Conservation (phyloP, 2,888 invertebrate species). For the Empis livida region DNA sequence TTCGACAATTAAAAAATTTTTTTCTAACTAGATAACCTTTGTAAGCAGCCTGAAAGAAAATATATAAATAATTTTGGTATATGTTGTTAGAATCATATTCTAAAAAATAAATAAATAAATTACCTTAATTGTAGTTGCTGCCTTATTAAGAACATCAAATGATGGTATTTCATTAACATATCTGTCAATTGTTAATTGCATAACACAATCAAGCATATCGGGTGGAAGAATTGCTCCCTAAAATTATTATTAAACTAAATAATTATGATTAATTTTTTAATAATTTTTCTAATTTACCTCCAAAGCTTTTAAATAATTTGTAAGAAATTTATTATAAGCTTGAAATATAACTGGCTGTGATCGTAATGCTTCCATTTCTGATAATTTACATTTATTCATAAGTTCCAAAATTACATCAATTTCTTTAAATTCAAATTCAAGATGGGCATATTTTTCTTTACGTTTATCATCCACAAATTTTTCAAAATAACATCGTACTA, state of each 20-base stretch:
- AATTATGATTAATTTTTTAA: too few species aligned
- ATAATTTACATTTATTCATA: constrained; percentile 24
- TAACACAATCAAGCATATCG: background rate
- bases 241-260: too few species aligned
- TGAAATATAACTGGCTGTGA: constrained; percentile 26
- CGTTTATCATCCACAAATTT: constrained; percentile 25
- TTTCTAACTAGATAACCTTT: too few species aligned
- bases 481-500: constrained; percentile 28
- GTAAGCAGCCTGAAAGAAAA: too few species aligned
- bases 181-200: background rate
- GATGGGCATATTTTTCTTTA: constrained; percentile 17
- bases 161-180: background rate
- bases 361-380: constrained; percentile 22
- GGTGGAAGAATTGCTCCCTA: too few species aligned
- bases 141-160: background rate
- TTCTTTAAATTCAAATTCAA: constrained; percentile 22
- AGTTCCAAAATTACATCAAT: constrained; percentile 27
- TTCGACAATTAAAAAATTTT: too few species aligned
- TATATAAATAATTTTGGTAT: too few species aligned
- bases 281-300: too few species aligned
- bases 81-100: too few species aligned
- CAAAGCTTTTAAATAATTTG: constrained; percentile 23
- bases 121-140: background rate
- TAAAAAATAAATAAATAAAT: too few species aligned
- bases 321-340: constrained; percentile 28